Conservation (phyloP, 2,888 invertebrate genomes). For the Xestia c-nigrum region DNA sequence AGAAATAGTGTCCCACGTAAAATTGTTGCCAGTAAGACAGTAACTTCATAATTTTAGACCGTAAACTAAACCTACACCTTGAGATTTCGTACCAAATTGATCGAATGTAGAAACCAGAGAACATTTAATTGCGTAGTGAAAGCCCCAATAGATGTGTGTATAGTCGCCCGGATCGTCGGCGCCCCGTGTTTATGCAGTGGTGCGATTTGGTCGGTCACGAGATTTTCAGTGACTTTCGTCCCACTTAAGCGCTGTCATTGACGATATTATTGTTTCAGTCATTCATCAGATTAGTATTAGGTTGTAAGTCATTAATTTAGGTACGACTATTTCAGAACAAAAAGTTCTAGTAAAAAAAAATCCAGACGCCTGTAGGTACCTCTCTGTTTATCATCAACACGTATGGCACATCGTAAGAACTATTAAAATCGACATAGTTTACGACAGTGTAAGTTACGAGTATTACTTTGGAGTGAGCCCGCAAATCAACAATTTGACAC, state of each 20-base stretch:
- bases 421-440: constrained; percentile 70
- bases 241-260: neutral
- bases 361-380: neutral
- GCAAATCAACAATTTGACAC: constrained; percentile 87
- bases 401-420: constrained; percentile 23
- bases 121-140: constrained; percentile 46
- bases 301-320: neutral
- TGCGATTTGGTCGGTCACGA: constrained; percentile 26
- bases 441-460: constrained; percentile 74
- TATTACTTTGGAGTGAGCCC: constrained; percentile 78
- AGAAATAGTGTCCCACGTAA: neutral
- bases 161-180: constrained; percentile 49
- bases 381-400: neutral
- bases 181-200: constrained; percentile 54
- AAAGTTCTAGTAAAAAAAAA: neutral
- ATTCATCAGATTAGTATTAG: neutral
- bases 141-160: constrained; percentile 35
- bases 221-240: constrained; percentile 10
- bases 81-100: constrained; percentile 10
- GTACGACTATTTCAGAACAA: neutral
- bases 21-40: neutral
- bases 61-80: neutral
- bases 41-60: neutral
- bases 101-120: constrained; percentile 23
- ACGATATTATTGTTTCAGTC: neutral